Base-by-base conservation (phyloP, 1,140 invertebrate species). In the Cyphomyrmex costatus region DNA sequence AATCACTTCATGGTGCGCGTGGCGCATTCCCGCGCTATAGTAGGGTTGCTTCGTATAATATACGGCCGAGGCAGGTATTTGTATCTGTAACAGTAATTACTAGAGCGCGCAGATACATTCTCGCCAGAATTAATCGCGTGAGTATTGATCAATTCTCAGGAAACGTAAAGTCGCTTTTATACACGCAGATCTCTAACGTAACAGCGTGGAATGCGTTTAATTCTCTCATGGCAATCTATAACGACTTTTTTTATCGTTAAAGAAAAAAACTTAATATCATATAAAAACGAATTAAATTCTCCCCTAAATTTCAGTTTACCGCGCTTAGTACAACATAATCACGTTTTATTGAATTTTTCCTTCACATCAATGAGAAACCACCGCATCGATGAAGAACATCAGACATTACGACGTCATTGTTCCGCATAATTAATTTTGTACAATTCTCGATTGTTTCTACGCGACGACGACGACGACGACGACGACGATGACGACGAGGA, bases 361-460 rank as follows among this genome's bases (percentile, higher is more conserved):
- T 46, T 68, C 16, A 27, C 16, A 21, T 14, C 21, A 24, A 27
- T 56, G n/a, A 33, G 21, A 58, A 53, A 86, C 66, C 56, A 19
- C 10, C n/a, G 27, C 36, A 65, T 66, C 74, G 74, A 79, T 78
- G 60, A 60, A 24, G 33, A 71, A 60, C 78, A 70, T 80, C 63
- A 80, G 87, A 73, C 77, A 86, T 86, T 53, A 76, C 68, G 27
- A 46, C 42, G 53, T 80, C 65, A 73, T 89, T 89, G 84, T 89
- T 89, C 53, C 88, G 89, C 85, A 73, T 90, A 90, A 90, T 90
- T 90, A 89, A 90, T 90, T 89, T 89, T 78, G 79, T 90, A 89
- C 78, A 79, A 89, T 90, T 74, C 65, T 51, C 85, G 73, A 89
- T 89, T 89, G 85, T 86, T 78, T 71, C 46, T 12, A 70, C 8